phyloP scores from a whole-genome alignment of 2,888 invertebrate genomes.

The Neoaliturus tenellus region DNA sequence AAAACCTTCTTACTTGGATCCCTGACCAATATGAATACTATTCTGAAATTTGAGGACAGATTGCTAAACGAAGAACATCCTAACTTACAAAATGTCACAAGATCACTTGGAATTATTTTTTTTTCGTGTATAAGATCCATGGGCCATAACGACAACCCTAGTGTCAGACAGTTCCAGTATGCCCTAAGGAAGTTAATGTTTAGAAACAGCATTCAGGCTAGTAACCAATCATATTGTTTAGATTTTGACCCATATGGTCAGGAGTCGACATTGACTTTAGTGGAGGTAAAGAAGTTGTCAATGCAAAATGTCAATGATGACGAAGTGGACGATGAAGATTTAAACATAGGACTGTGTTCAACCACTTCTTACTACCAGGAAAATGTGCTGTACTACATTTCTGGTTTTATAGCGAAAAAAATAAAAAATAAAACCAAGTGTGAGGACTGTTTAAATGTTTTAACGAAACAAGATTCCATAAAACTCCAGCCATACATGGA shows the following conservation, averaged over 20 bases:
- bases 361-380: not conserved
- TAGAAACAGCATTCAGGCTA: too few relatives aligned
- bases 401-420: not conserved
- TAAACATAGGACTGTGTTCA: not conserved
- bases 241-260: not conserved
- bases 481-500: not conserved
- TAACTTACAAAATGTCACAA: not conserved
- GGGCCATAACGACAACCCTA: not conserved
- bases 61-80: not conserved
- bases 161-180: too few relatives aligned
- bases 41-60: not conserved
- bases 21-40: not conserved
- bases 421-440: not conserved
- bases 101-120: not conserved
- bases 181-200: too few relatives aligned
- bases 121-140: not conserved
- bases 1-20: conserved; percentile 1
- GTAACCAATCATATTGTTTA: not conserved
- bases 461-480: too few relatives aligned
- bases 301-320: too few relatives aligned
- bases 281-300: too few relatives aligned
- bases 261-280: not conserved
- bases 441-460: too few relatives aligned
- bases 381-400: not conserved
- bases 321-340: too few relatives aligned